These are phyloP conservation scores for Talpa occidentalis DNA, from an alignment of 2,113 vertebrate species.

Conservation along the genomic window DNA sequence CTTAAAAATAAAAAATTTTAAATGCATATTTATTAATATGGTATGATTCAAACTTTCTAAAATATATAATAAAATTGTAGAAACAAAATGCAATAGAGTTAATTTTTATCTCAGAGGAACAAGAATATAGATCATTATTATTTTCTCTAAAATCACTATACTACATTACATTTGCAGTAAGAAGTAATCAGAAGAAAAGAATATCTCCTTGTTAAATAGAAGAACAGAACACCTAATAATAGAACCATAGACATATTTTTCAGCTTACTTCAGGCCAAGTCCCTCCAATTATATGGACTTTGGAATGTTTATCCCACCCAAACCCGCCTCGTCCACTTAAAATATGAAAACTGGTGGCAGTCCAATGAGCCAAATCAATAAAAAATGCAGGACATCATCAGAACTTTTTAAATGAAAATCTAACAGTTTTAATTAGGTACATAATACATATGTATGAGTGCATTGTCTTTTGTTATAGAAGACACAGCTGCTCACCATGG, in stretches of 20 bases:
- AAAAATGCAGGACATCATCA: conserved; percentile 68
- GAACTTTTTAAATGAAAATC: conserved; percentile 68
- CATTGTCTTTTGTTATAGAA: conserved; percentile 70
- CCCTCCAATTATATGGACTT: background rate
- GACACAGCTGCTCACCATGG: conserved; percentile 68
- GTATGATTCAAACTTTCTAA: background rate
- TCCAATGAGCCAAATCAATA: conserved; percentile 27
- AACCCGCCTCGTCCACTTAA: conserved; percentile 37
- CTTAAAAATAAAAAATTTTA: conserved; percentile 28
- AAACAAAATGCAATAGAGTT: background rate
- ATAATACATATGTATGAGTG: conserved; percentile 79
- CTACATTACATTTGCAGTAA: background rate
- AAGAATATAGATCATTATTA: background rate
- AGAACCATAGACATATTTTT: background rate
- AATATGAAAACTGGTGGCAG: conserved; percentile 52
- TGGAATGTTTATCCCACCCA: background rate
- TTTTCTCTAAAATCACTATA: conserved; percentile 17
- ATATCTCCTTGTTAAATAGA: background rate
- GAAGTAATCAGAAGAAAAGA: background rate
- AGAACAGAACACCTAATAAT: background rate
- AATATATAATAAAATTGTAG: background rate
- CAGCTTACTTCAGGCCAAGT: background rate
- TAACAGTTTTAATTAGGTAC: conserved; percentile 71
- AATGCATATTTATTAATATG: background rate
- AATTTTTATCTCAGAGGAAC: background rate